Evolutionary conservation across 2,797 vertebrate genomes (phyloP).

Genomic region (Typhlichthys eigenmanni): DNA sequence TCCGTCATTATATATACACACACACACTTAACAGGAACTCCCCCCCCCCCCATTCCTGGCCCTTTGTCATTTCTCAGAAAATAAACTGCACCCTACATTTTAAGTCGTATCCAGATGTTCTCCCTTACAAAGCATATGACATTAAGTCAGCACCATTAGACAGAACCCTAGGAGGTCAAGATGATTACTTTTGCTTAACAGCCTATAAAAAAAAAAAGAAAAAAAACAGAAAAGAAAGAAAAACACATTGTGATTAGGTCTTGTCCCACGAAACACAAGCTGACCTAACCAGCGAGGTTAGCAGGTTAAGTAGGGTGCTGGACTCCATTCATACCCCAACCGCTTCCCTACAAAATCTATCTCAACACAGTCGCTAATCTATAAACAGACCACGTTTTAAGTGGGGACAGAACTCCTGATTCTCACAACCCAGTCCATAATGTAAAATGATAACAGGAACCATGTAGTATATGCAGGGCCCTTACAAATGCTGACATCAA

Average conservation of each 20-base stretch:
- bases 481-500: slow-evolving; percentile 2
- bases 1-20: background rate
- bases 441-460: background rate
- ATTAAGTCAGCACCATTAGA: no score
- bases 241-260: background rate
- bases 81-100: background rate
- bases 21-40: background rate
- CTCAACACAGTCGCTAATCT: background rate
- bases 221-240: background rate
- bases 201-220: background rate
- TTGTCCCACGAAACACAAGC: slow-evolving; percentile 6
- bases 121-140: background rate
- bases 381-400: background rate
- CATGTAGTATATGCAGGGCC: background rate
- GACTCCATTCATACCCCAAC: slow-evolving; percentile 5
- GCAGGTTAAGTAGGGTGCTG: slow-evolving; percentile 6
- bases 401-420: no score
- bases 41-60: no score
- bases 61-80: no score
- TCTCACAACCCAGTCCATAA: background rate
- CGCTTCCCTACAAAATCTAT: background rate
- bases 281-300: background rate
- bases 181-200: slow-evolving; percentile 1
- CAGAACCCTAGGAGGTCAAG: background rate
- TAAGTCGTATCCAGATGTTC: background rate